Conservation (phyloP, 2,113 vertebrate genomes). For the Dendrocopos noguchii region DNA sequence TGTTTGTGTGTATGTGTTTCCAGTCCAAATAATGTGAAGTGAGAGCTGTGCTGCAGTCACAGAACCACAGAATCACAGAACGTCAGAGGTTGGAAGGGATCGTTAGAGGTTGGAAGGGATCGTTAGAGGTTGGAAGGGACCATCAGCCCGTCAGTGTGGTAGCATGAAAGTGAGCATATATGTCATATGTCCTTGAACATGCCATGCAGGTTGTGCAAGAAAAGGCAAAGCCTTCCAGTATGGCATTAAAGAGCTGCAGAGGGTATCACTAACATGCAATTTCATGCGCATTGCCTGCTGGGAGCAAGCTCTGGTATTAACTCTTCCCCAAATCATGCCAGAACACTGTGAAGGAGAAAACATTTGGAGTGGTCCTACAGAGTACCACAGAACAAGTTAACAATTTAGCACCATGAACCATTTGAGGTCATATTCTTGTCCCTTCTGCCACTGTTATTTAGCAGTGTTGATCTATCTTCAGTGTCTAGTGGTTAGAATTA, state of each 20-base stretch:
- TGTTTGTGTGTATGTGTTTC: neutral
- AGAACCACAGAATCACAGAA: too few relatives aligned
- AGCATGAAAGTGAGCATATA: neutral
- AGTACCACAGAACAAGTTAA: neutral
- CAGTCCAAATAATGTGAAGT: neutral
- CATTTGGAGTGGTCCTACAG: neutral
- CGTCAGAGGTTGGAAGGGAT: too few relatives aligned
- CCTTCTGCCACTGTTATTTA: neutral
- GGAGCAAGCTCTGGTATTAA: neutral
- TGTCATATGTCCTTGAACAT: rapidly evolving
- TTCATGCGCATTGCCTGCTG: neutral
- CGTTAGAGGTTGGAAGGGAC: too few relatives aligned
- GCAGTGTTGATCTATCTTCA: neutral
- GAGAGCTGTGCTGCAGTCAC: neutral
- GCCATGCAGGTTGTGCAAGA: neutral
- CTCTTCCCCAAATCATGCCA: neutral
- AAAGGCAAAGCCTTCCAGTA: neutral
- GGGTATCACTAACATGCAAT: neutral
- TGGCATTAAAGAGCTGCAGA: neutral
- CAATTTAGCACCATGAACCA: neutral
- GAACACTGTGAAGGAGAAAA: neutral
- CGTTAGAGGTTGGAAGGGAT: too few relatives aligned
- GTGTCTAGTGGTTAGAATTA: neutral
- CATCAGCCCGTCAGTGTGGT: neutral
- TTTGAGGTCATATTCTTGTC: neutral